These are phyloP conservation scores for Mesembrinibis cayennensis DNA, from an alignment of 2,113 vertebrate genomes.

Conservation along the genomic window DNA sequence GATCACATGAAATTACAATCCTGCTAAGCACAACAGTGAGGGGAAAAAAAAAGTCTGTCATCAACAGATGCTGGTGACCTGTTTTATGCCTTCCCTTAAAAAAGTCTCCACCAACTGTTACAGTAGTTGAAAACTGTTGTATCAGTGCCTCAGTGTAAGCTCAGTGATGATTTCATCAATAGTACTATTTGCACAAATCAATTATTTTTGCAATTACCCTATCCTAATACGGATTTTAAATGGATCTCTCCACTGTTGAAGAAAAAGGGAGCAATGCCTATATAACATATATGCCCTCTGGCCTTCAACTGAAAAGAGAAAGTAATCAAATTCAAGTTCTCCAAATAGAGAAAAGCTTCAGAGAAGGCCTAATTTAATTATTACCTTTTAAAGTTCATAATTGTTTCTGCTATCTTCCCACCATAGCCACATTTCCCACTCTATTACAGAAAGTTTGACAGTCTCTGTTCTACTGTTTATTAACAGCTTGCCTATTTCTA, in stretches of 20 bases:
- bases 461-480: background rate
- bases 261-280: background rate
- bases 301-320: background rate
- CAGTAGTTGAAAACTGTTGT: background rate
- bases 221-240: background rate
- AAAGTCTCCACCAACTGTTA: background rate
- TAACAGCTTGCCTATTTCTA: background rate
- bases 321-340: background rate
- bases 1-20: background rate
- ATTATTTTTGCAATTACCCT: conserved; percentile 16
- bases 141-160: background rate
- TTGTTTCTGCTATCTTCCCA: background rate
- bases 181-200: background rate
- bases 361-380: conserved; percentile 11
- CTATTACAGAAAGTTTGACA: background rate
- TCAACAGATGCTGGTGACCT: background rate
- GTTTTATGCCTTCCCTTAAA: background rate
- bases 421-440: background rate
- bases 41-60: background rate
- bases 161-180: background rate
- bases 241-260: background rate
- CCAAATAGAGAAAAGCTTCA: background rate
- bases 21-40: background rate
- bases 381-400: background rate
- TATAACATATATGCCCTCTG: conserved; percentile 1